Evolutionary conservation across 2,888 invertebrate genomes (phyloP), one percentile per base, ranked within the genome.

Genomic region (Apoda limacodes): DNA sequence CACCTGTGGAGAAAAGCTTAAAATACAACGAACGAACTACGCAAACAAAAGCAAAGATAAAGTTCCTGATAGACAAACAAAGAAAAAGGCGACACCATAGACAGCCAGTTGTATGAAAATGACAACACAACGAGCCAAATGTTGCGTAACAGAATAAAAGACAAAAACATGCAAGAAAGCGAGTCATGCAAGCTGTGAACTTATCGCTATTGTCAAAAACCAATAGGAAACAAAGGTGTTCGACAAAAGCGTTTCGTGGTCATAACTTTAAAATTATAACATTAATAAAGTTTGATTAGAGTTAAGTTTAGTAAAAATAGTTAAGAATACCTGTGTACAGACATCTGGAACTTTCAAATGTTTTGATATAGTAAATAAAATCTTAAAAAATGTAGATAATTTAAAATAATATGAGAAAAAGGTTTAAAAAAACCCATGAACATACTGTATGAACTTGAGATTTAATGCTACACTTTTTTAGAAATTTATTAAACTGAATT

Each of bases 91-190:
- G 55, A 65, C 44, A 60, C 59, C 45, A 54, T 40, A 61, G 47
- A 60, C 60, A 64, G 70, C 63, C 64, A 65, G 41, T 48, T 68
- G 60, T 56, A 63, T 68, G 66, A 56, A 54, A 48, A 64, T 71
- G 72, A 68, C 57, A 51, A 56, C 64, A 65, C 68, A 72, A 71
- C 85, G 80, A 57, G 56, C 61, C 53, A 52, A 52, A 46, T 50
- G 59, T 68, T 68, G 71, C 53, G 63, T 64, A 46, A 23, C 48
- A 52, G 49, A 48, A 50, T 51, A 53, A 42, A 50, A 36, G 42
- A 52, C 36, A 44, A 47, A 43, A 49, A 54, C 67, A 76, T 80
- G 74, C 75, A 63, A 55, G 46, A 56, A 54, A 68, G 68, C 74
- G 52, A 53, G 39, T 36, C 62, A 61, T 64, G 67, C 63, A 61